Base-by-base conservation (phyloP, 92 coral and sea anemone species). In the Siderastrea siderea region DNA sequence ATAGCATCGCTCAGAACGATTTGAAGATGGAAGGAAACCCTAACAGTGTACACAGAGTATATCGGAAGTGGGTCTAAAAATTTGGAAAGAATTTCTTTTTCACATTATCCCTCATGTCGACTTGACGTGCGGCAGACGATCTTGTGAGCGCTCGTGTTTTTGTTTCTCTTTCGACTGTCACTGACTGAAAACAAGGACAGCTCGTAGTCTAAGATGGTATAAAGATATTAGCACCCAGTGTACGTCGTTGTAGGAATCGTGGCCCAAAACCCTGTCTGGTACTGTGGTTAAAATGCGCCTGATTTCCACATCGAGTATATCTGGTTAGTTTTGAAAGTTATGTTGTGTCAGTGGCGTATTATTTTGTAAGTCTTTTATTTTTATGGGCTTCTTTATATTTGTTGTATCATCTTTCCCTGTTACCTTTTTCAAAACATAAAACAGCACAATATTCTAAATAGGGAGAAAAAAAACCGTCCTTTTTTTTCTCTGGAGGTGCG, bases 251-350 rank as follows among this genome's bases (percentile, higher is more conserved):
- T 61, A 19, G 80, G 44, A 62, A 14, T 51, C 54, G 47, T 15
- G 13, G 62, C 69, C 16, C 9, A 77, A 61, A n/a, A 54, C 63
- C 50, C 47, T 48, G 87, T 84, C 87, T 84, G 87, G 87, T 1
- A 84, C 81, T 62, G 78, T 67, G 16, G 75, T 50, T 55, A 10
- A 48, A 49, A 47, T 49, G 26, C 11, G 63, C 12, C 65, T 46
- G 57, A 60, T 58, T 71, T 83, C 60, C 79, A 16, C 79, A 10
- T 61, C 61, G 59, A 19, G 17, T 16, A 19, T 59, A 47, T 59
- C 59, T 60, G 60, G 62, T 44, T 57, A 48, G 1, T 8, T 17
- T 11, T 12, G 10, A 38, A 1, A 16, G 9, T 74, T 13, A 38
- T 7, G 43, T 62, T 43, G 71, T 60, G 38, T 7, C 7, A 43